Base-by-base conservation (phyloP, 2,113 vertebrate genomes). In the Eonycteris spelaea region DNA sequence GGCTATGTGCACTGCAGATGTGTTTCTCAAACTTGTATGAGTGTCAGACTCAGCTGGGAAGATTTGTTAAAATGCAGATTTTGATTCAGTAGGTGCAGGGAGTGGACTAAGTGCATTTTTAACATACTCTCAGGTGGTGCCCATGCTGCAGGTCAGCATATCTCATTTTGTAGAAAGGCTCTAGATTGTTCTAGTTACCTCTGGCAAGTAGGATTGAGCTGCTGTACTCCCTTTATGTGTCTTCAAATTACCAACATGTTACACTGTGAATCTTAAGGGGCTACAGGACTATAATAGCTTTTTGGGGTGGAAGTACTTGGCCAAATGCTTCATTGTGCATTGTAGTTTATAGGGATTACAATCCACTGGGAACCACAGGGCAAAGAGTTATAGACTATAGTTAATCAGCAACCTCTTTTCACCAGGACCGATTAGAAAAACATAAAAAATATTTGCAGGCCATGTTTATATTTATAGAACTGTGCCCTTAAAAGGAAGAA, bases 401-500 rank as follows among this genome's bases (percentile, higher is more conserved):
- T 84, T 71, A 84, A 84, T 38, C 7, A 55, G 24, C 51, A 91
- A 51, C n/a, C 40, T 78, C 75, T 79, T 89, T 65, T 92, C n/a
- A 45, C 35, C 90, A 83, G 77, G n/a, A 85, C 13, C 28, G 11
- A 65, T 67, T 48, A 30, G 38, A 83, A 79, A 74, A 94, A 86
- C 9, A 89, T 33, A 75, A 67, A 67, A 89, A 63, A 38, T 82
- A 80, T 67, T 65, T 96, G 35, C 65, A 95, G 93, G 22, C 59
- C 84, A 30, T 93, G 86, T 78, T 95, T 93, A 73, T 91, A 55
- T 88, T 74, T 85, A 80, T 33, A 77, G 80, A 87, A 85, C 10
- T 87, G 24, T 53, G 33, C 59, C 75, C 75, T 96, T 89, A 35
- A 75, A 86, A 63, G 71, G 70, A 94, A 67, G 77, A 73, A 63